A percentile compares a stretch with the other conserved stretches of the same genome.
phyloP scores from a whole-genome alignment of 2,113 vertebrate genomes.

The cattle (Bos taurus) region DNA sequence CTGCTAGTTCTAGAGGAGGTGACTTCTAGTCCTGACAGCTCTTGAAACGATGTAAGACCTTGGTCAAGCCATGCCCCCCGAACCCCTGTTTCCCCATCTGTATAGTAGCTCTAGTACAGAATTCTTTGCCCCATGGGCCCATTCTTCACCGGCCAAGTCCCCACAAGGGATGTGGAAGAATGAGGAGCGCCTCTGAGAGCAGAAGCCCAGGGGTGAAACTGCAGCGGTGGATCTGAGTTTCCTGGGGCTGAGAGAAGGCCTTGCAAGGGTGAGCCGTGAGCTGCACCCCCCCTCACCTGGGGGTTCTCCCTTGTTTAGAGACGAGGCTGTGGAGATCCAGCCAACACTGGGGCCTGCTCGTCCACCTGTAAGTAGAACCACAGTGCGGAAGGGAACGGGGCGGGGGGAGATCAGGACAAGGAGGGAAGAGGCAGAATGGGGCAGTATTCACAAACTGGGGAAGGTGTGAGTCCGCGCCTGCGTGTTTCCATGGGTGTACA shows the following conservation, averaged over 20 bases:
- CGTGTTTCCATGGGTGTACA: too few relatives aligned
- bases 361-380: slow-evolving; percentile 23
- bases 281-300: not conserved
- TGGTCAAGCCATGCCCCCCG: not conserved
- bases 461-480: not conserved
- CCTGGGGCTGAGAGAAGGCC: not conserved
- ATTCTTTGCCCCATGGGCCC: not conserved
- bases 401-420: accelerated
- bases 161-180: not conserved
- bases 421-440: not conserved
- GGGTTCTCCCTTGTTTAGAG: not conserved
- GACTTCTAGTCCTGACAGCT: not conserved
- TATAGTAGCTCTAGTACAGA: not conserved
- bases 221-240: not conserved
- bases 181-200: not conserved
- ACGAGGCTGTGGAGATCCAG: not conserved
- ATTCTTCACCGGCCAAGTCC: not conserved
- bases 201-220: not conserved
- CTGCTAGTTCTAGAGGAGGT: not conserved
- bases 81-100: not conserved
- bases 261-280: not conserved
- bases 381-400: not conserved
- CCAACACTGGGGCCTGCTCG: not conserved
- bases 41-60: not conserved
- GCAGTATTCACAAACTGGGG: not conserved